Percentiles rank a stretch among this genome's conserved stretches.
Evolutionary conservation across 2,113 vertebrate species (phyloP).

Genomic region (Nycticryphes semicollaris): DNA sequence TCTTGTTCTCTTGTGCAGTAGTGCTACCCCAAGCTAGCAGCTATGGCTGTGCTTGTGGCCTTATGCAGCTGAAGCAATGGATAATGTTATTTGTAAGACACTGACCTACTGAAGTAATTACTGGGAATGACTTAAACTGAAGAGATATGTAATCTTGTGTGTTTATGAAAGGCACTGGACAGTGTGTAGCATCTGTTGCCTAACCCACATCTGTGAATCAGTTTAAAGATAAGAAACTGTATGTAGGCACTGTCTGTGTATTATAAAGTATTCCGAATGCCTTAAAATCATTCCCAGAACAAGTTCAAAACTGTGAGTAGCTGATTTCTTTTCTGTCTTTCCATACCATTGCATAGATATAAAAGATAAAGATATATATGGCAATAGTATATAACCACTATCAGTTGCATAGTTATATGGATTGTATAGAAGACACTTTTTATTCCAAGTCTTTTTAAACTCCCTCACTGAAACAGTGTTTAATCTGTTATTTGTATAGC

Average conservation of each 20-base stretch:
- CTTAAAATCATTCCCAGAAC: not conserved
- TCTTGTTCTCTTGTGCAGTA: not conserved
- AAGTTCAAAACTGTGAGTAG: not conserved
- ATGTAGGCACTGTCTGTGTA: not conserved
- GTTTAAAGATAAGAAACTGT: not conserved
- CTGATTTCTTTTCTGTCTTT: not conserved
- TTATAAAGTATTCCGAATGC: not conserved
- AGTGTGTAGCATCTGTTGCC: not conserved
- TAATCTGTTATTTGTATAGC: constrained; percentile 73
- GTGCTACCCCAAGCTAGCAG: not conserved
- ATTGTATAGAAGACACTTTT: not conserved
- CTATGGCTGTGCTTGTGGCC: not conserved
- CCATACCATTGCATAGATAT: not conserved
- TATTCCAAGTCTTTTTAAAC: not conserved
- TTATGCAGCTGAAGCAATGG: not conserved
- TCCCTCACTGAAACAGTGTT: constrained; percentile 26
- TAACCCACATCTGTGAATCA: not conserved
- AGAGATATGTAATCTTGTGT: not conserved
- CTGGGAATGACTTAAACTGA: not conserved
- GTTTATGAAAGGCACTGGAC: not conserved
- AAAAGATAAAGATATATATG: not conserved
- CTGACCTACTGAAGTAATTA: not conserved
- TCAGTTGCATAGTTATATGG: not conserved
- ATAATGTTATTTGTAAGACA: not conserved
- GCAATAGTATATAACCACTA: not conserved